Percentiles rank a stretch among this genome's conserved stretches.
Conservation (phyloP, 1,140 invertebrate genomes). For the Drosophila rhopaloa region DNA sequence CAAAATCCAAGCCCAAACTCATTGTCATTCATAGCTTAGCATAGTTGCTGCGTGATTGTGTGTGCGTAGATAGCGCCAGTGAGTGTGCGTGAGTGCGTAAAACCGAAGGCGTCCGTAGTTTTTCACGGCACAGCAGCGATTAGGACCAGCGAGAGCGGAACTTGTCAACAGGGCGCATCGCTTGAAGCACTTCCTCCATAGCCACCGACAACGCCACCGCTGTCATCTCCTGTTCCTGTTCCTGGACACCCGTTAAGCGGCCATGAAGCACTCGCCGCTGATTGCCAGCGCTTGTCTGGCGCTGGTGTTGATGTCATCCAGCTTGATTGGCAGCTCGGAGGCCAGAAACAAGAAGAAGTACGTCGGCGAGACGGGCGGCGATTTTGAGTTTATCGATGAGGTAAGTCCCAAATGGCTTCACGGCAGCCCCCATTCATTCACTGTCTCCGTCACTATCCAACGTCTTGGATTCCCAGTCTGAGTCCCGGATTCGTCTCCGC, state of each 20-base stretch:
- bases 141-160: conserved; percentile 39
- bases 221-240: conserved; percentile 29
- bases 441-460: conserved; percentile 23
- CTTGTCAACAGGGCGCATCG: conserved; percentile 39
- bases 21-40: conserved; percentile 48
- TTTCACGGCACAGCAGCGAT: conserved; percentile 34
- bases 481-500: conserved; percentile 16
- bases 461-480: conserved; percentile 18
- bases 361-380: conserved; percentile 81
- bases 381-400: conserved; percentile 84
- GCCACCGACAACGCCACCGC: not conserved
- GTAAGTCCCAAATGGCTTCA: conserved; percentile 78
- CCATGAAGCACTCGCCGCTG: conserved; percentile 78
- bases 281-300: conserved; percentile 78
- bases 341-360: conserved; percentile 82
- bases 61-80: conserved; percentile 27
- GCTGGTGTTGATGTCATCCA: conserved; percentile 83
- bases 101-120: conserved; percentile 40
- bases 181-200: conserved; percentile 33
- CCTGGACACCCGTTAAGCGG: conserved; percentile 9
- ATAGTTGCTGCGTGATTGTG: conserved; percentile 20
- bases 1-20: conserved; percentile 26
- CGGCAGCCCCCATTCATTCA: conserved; percentile 25
- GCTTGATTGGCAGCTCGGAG: conserved; percentile 68
- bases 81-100: conserved; percentile 37